Conservation (phyloP, 23 tunicate species). For the Styela plicata region DNA sequence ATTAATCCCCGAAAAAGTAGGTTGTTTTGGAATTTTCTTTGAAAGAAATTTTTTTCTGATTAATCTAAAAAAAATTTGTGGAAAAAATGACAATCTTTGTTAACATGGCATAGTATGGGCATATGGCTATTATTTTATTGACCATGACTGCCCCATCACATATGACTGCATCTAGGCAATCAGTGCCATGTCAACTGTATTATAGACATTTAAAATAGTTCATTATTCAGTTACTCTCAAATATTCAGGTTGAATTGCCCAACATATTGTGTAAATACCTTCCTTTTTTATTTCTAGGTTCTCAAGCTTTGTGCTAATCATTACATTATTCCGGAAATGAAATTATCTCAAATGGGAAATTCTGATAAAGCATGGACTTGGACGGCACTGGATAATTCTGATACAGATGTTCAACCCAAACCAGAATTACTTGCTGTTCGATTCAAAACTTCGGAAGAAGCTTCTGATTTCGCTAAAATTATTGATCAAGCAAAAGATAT, state of each 20-base stretch:
- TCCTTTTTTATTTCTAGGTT: too few species aligned
- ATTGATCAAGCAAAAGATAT: conserved; percentile 43
- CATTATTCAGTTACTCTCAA: too few species aligned
- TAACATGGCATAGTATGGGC: neutral
- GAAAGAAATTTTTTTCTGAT: too few species aligned
- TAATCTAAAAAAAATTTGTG: too few species aligned
- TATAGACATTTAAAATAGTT: too few species aligned
- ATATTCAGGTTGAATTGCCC: too few species aligned
- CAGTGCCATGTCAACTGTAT: too few species aligned
- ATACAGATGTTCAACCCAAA: conserved; percentile 39
- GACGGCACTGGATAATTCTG: conserved; percentile 75
- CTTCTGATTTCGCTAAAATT: conserved; percentile 49
- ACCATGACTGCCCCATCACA: too few species aligned
- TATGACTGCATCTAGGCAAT: too few species aligned
- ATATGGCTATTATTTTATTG: too few species aligned
- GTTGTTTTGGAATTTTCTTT: neutral
- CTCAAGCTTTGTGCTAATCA: conserved; percentile 90
- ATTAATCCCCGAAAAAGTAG: too few species aligned
- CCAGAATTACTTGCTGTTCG: conserved; percentile 72
- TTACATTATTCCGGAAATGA: conserved; percentile 52
- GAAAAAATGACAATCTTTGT: neutral
- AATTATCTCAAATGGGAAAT: conserved; percentile 34
- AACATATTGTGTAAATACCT: too few species aligned
- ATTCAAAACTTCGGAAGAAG: conserved; percentile 66
- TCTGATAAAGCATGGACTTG: conserved; percentile 77